These are phyloP conservation scores for Baccha elongata DNA, from an alignment of 2,888 invertebrate genomes.

Conservation along the genomic window DNA sequence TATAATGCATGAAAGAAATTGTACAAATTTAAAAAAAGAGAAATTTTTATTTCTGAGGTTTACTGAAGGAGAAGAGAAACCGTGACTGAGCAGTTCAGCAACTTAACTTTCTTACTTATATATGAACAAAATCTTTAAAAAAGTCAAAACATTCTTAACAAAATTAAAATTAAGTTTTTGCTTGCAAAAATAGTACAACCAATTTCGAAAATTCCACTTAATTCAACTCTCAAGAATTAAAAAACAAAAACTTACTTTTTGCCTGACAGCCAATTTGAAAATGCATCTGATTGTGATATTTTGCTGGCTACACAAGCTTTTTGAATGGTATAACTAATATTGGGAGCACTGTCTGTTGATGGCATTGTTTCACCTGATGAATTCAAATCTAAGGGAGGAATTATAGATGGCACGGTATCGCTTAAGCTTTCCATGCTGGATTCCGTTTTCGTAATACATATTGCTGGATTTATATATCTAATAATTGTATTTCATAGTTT, in stretches of 20 bases:
- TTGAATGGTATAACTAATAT: constrained; percentile 74
- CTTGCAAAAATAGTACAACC: no score
- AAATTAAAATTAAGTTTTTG: no score
- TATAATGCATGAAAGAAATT: no score
- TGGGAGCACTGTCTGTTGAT: constrained; percentile 43
- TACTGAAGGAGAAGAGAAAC: no score
- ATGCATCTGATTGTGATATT: constrained; percentile 78
- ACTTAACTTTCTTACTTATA: no score
- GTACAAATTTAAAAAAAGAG: no score
- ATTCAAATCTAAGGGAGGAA: constrained; percentile 77
- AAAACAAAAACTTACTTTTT: constrained; percentile 76
- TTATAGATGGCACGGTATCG: constrained; percentile 71
- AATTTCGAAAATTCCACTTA: no score
- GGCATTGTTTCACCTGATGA: constrained; percentile 75
- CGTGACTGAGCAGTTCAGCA: no score
- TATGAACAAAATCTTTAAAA: no score
- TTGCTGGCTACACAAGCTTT: constrained; percentile 75
- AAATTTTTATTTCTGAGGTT: no score
- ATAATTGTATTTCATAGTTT: neutral
- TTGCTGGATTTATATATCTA: constrained; percentile 76
- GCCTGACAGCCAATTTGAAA: constrained; percentile 78
- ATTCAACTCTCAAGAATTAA: no score
- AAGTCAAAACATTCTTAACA: no score
- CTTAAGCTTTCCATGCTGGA: constrained; percentile 51
- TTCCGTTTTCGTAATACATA: constrained; percentile 65